A percentile compares a stretch with the other conserved stretches of the same genome.
phyloP scores from a whole-genome alignment of 2,113 vertebrate species.

The Condylura cristata region DNA sequence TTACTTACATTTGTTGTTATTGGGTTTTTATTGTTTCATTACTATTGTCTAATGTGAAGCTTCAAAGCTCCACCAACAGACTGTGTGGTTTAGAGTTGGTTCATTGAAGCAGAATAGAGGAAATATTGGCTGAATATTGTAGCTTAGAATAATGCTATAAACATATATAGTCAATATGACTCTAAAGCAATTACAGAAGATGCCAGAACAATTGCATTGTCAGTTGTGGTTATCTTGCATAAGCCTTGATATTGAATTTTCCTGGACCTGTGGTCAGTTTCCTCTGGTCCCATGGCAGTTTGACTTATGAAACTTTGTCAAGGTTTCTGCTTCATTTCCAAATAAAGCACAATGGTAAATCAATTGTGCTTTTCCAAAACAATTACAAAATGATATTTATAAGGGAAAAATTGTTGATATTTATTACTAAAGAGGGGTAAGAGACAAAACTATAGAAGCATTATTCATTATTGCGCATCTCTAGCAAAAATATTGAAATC shows the following conservation, averaged over 20 bases:
- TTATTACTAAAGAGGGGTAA: background rate
- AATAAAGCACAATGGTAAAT: conserved; percentile 12
- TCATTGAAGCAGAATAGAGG: conserved; percentile 37
- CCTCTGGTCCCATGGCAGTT: background rate
- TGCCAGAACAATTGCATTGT: background rate
- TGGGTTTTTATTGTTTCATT: background rate
- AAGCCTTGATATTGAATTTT: background rate
- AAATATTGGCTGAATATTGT: conserved; percentile 36
- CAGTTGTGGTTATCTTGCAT: background rate
- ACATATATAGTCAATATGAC: background rate
- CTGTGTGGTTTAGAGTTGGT: background rate
- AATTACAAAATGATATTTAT: conserved; percentile 44
- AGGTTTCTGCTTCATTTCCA: conserved; percentile 23
- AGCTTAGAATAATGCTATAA: background rate
- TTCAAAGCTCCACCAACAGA: conserved; percentile 18
- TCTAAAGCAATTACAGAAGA: background rate
- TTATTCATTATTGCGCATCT: conserved; percentile 25
- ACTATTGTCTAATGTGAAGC: background rate
- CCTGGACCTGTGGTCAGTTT: background rate
- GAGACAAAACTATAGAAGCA: background rate
- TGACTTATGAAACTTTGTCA: background rate
- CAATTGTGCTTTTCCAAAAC: background rate
- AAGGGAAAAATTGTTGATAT: background rate
- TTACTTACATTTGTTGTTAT: background rate
- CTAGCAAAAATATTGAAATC: conserved; percentile 14